phyloP scores from a whole-genome alignment of 37 sponge, comb jelly and placozoan species.

The Ephydatia muelleri region DNA sequence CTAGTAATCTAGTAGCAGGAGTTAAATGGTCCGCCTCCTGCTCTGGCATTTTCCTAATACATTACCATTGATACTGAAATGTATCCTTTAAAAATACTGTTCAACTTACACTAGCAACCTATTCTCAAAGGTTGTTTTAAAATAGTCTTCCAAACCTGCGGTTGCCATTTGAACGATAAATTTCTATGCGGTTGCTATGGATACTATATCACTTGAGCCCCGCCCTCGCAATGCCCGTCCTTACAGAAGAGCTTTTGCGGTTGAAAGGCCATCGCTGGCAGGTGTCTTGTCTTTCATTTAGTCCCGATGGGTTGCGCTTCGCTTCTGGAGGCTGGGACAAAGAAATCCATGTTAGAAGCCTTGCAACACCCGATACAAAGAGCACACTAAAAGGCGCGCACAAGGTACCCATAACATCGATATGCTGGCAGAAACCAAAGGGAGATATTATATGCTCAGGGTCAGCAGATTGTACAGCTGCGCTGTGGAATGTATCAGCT shows the following conservation, averaged over 20 bases:
- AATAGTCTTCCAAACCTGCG: conserved; percentile 86
- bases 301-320: conserved; percentile 63
- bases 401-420: conserved; percentile 62
- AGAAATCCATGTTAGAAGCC: conserved; percentile 79
- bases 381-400: conserved; percentile 61
- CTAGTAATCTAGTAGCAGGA: conserved; percentile 95
- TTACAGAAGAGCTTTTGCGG: conserved; percentile 69
- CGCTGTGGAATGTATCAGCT: conserved; percentile 68
- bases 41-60: conserved; percentile 92
- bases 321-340: conserved; percentile 88
- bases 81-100: not conserved
- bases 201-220: conserved; percentile 5
- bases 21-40: conserved; percentile 92
- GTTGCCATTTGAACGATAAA: conserved; percentile 34
- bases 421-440: conserved; percentile 72
- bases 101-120: conserved; percentile 90
- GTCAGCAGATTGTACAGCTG: conserved; percentile 75
- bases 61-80: not conserved
- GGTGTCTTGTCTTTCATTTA: conserved; percentile 70
- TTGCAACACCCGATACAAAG: conserved; percentile 54
- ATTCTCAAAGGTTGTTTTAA: conserved; percentile 93
- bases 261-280: conserved; percentile 77
- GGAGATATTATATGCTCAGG: conserved; percentile 71
- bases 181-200: conserved; percentile 7
- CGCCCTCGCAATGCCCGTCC: conserved; percentile 58